Base-by-base conservation (phyloP, 2,113 vertebrate species). In the Casuarius casuarius region DNA sequence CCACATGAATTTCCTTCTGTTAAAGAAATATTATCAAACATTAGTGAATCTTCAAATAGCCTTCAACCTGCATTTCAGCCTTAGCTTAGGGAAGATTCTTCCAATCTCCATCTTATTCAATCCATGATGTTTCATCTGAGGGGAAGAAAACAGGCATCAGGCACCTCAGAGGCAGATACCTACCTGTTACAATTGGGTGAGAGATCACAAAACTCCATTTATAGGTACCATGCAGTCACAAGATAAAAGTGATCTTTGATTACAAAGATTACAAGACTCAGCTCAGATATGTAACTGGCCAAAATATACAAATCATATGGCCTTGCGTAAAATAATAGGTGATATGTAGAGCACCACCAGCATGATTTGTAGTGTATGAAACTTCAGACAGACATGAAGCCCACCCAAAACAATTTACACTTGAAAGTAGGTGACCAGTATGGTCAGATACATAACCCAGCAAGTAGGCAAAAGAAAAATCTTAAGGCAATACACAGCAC, bases 151-250 rank as follows among this genome's bases (percentile, higher is more conserved):
- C 63, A 66, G 51, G 40, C 66, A 52, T n/a, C 48, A 72, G 67
- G n/a, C 23, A 44, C 9, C 26, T 0, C 33, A 21, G 0, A 84
- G n/a, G n/a, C 46, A 81, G 72, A 5, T 12, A 59, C 26, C 71
- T 40, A 80, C 33, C 18, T 23, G 3, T 17, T 38, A 76, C 19
- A n/a, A 15, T 62, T 6, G 33, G 23, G 33, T 26, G 29, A 89
- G 12, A 58, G 87, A 49, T n/a, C 59, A 86, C 2, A 1, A 84
- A 85, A 33, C 6, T 63, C 13, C 26, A 20, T 77, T 84, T 71
- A 54, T 17, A 66, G 44, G 44, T 54, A 33, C 63, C 56, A 63
- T 2, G 3, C 26, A 82, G 46, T 33, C 44, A 58, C 1, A 7
- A 67, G 31, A 42, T 56, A 63, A 22, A 92, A 92, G 31, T 40